Conservation (phyloP, 2,113 vertebrate species). For the Heteronetta atricapilla region DNA sequence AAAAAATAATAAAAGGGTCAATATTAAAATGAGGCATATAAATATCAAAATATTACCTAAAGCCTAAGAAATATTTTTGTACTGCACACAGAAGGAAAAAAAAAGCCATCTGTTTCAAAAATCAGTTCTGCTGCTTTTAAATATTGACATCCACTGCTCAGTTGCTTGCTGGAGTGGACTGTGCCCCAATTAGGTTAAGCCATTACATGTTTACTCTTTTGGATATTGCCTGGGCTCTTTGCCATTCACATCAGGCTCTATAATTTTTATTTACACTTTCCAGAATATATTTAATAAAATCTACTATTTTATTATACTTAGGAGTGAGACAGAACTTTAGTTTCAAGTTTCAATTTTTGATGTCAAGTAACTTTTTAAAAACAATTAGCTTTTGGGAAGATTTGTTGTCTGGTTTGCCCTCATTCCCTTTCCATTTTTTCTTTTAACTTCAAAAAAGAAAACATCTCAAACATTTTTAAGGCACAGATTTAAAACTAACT, state of each 20-base stretch:
- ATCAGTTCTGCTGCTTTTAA: neutral
- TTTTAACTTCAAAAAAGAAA: neutral
- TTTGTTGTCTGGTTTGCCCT: neutral
- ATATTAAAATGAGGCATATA: neutral
- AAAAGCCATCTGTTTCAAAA: neutral
- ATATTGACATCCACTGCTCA: neutral
- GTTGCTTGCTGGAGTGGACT: neutral
- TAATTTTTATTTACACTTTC: slow-evolving; percentile 10
- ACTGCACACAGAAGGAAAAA: neutral
- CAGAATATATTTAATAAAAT: slow-evolving; percentile 24
- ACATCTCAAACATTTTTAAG: neutral
- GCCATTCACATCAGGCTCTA: neutral
- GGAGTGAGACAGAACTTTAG: neutral
- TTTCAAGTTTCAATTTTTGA: neutral
- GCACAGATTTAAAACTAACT: neutral
- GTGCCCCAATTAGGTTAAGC: neutral
- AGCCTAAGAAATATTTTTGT: neutral
- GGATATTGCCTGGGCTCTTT: neutral
- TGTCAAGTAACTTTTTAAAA: neutral
- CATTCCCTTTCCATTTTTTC: neutral
- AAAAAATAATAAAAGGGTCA: neutral
- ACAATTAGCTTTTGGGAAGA: neutral
- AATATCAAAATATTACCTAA: neutral
- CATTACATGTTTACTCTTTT: neutral
- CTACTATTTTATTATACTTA: neutral